Evolutionary conservation across 1,140 invertebrate genomes (phyloP), one percentile per base, ranked within the genome.

Genomic region (Bradysia coprophila): DNA sequence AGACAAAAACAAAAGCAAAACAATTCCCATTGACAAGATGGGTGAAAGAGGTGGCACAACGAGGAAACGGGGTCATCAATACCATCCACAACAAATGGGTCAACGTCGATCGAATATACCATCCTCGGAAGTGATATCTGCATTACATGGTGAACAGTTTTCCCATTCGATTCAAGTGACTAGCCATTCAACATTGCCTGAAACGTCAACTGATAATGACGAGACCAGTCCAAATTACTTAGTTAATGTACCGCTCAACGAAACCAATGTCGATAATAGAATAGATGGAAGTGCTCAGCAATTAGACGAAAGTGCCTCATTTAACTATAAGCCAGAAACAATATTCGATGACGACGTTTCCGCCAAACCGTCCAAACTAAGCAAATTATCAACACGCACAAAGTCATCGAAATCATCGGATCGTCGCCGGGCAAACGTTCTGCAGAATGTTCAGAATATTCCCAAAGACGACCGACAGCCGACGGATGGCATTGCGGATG

Each of bases 31-130:
- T 16, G 36, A 38, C 11, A 38, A 38, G 6, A 9, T 38, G 20
- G 15, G 21, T 23, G 8, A 21, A 22, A 10, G 10, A 28, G 13
- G 6, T 28, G 24, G 24, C 24, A 28, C 67, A 58, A 61, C 68
- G 42, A 73, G 68, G 61, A 75, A 78, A 57, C 75, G 78, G 57
- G 79, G 79, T 42, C 80, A 83, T 56, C 80, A 82, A 61, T 78
- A 83, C 62, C 80, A 83, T 66, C 78, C 73, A 48, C 68, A 73
- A 22, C 66, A 67, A 46, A 48, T 62, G 36, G 65, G 66, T 39
- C 60, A 49, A 40, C 52, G 67, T 36, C 52, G 57, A 51, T 62
- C 57, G n/a, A 54, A 55, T 46, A 45, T 49, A 18, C 42, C 48
- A 44, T 53, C 55, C 21, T 52, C 51, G 22, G 57, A 61, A 46